phyloP scores from a whole-genome alignment of 1,140 invertebrate genomes.

The Apis mellifera region DNA sequence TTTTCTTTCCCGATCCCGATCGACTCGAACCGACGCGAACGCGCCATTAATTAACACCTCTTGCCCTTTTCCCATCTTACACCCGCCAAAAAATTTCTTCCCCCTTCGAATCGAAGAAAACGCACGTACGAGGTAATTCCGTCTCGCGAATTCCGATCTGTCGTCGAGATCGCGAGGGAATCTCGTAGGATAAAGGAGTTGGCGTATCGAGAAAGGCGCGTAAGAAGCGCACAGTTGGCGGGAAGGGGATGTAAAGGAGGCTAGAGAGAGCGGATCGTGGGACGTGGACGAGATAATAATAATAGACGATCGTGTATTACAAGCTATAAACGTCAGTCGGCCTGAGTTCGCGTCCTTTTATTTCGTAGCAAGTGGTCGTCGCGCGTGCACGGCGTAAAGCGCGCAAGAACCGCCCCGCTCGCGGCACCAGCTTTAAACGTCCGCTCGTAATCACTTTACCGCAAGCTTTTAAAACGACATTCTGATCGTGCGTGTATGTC shows the following conservation, averaged over 20 bases:
- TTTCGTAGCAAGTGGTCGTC: slow-evolving; percentile 61
- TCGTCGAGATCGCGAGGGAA: neutral
- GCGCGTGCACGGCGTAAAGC: slow-evolving; percentile 52
- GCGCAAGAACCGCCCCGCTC: slow-evolving; percentile 50
- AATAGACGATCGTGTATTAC: slow-evolving; percentile 69
- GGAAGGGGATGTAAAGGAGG: slow-evolving; percentile 31
- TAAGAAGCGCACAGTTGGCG: slow-evolving; percentile 28
- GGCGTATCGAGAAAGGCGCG: slow-evolving; percentile 8
- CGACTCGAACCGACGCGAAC: slow-evolving; percentile 40
- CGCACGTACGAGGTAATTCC: too few relatives aligned
- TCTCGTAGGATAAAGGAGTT: neutral
- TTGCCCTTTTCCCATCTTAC: neutral
- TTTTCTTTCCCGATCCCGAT: slow-evolving; percentile 40
- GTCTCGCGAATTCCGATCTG: too few relatives aligned
- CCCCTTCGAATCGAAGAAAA: neutral
- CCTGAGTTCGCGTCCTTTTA: slow-evolving; percentile 49
- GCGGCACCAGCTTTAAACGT: slow-evolving; percentile 54
- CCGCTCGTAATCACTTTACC: slow-evolving; percentile 61
- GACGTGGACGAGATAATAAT: slow-evolving; percentile 67
- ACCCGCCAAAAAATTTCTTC: too few relatives aligned
- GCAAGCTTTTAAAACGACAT: slow-evolving; percentile 63
- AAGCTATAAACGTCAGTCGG: slow-evolving; percentile 66
- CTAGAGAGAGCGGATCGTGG: slow-evolving; percentile 49
- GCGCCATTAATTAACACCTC: slow-evolving; percentile 33
- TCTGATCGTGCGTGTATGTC: slow-evolving; percentile 62